phyloP scores from a whole-genome alignment of 2,888 invertebrate species.

The Neria commutata region DNA sequence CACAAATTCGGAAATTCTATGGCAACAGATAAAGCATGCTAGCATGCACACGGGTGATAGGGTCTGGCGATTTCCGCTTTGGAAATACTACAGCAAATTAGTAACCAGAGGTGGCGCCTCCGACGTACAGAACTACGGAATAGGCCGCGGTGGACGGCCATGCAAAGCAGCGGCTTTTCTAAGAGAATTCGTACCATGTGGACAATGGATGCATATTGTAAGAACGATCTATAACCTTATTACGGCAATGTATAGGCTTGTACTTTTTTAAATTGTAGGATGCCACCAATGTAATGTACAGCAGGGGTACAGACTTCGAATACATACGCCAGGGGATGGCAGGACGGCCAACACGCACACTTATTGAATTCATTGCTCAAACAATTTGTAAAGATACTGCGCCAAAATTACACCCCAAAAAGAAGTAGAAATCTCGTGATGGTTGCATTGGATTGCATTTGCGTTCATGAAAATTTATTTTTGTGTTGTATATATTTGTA shows the following conservation, averaged over 20 bases:
- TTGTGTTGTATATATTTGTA: slow-evolving; percentile 5
- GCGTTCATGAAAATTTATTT: slow-evolving; percentile 12
- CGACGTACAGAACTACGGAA: slow-evolving; percentile 64
- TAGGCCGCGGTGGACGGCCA: slow-evolving; percentile 64
- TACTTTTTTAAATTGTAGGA: slow-evolving; percentile 58
- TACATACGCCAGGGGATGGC: slow-evolving; percentile 73
- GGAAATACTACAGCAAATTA: slow-evolving; percentile 73
- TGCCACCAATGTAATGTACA: slow-evolving; percentile 76
- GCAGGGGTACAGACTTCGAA: slow-evolving; percentile 68
- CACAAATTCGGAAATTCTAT: slow-evolving; percentile 74
- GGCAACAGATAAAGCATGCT: slow-evolving; percentile 71
- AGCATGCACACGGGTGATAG: slow-evolving; percentile 77
- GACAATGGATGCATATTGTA: slow-evolving; percentile 78
- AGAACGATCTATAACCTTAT: slow-evolving; percentile 25
- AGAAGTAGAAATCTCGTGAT: neutral
- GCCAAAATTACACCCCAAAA: slow-evolving; percentile 39
- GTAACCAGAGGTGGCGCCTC: slow-evolving; percentile 63
- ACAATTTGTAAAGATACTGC: slow-evolving; percentile 60
- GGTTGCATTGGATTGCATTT: slow-evolving; percentile 9
- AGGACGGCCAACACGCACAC: slow-evolving; percentile 77
- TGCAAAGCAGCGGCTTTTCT: slow-evolving; percentile 82
- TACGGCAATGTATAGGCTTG: too few relatives aligned
- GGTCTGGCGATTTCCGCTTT: slow-evolving; percentile 84
- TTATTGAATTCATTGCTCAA: slow-evolving; percentile 74
- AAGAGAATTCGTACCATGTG: slow-evolving; percentile 72